Conservation (phyloP, 2,797 vertebrate species). For the Centropyge bicolor region DNA sequence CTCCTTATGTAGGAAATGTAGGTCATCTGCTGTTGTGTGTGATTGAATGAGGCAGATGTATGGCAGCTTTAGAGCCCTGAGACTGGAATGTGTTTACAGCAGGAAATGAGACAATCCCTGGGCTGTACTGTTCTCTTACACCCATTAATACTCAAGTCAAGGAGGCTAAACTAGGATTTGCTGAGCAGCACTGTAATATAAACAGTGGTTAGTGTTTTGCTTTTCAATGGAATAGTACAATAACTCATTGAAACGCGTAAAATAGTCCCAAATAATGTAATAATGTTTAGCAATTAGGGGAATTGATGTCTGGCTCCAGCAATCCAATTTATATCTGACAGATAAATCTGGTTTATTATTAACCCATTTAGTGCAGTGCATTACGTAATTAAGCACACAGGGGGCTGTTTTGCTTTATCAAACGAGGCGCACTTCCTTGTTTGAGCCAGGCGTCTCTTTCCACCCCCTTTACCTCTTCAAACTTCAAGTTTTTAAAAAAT, state of each 20-base stretch:
- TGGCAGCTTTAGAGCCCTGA: slow-evolving; percentile 60
- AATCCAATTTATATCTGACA: rapidly evolving
- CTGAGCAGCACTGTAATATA: too few species aligned
- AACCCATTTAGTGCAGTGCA: slow-evolving; percentile 51
- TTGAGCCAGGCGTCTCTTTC: slow-evolving; percentile 54
- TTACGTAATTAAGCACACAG: slow-evolving; percentile 81
- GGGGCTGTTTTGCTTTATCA: slow-evolving; percentile 68
- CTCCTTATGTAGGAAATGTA: slow-evolving; percentile 55
- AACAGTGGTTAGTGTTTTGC: too few species aligned
- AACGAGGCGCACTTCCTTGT: slow-evolving; percentile 81
- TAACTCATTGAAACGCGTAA: too few species aligned
- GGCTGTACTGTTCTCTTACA: not conserved
- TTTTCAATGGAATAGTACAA: too few species aligned
- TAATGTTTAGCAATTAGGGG: too few species aligned
- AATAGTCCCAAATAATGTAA: too few species aligned
- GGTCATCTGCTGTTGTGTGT: slow-evolving; percentile 64
- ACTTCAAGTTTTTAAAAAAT: too few species aligned
- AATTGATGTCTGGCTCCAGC: rapidly evolving
- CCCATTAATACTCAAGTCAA: too few species aligned
- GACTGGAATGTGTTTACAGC: slow-evolving; percentile 65
- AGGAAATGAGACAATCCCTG: slow-evolving; percentile 50
- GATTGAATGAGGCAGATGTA: slow-evolving; percentile 65
- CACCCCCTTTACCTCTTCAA: not conserved
- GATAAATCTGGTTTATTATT: not conserved
- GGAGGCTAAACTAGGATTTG: too few species aligned